Base-by-base conservation (phyloP, 92 coral and sea anemone genomes). In the Porites divaricata region DNA sequence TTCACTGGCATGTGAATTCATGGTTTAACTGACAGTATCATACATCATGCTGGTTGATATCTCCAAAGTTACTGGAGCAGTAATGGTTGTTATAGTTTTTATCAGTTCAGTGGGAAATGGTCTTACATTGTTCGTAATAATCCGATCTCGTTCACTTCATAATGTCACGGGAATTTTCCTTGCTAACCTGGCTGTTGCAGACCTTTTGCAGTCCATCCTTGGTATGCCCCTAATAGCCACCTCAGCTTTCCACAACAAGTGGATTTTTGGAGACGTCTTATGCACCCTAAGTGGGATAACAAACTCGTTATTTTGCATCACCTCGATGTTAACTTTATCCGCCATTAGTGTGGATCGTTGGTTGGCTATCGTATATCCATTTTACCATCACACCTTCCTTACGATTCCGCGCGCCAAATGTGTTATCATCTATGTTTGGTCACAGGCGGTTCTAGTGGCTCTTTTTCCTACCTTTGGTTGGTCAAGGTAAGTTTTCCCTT, bases 381-480 rank as follows among this genome's bases (percentile, higher is more conserved):
- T 86, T 19, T 51, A 66, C 25, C 81, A 86, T 51, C 78, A 63
- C 1, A 78, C 74, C 12, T 54, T 86, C 13, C 68, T 86, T 61
- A 80, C 85, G 0, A 35, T 66, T 2, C 49, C 19, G 63, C 62
- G 76, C 70, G 90, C 81, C 12, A 63, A 51, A 62, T 16, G 51
- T 11, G 63, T 72, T 12, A 68, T 86, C 63, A 57, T 81, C 20
- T 86, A 62, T 28, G 71, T 86, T 16, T 86, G 90, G 90, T 35
- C 58, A 13, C 90, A 86, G 6, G 80, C 90, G 14, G 9, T 86
- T 17, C 16, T 86, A 12, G 85, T 86, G 53, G 69, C 85, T 21
- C 45, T 88, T 14, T 76, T 88, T 11, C 91, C 88, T 6, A 88
- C 76, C 22, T 83, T 84, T 62, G 91, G 91, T 24, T 88, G 91